Evolutionary conservation across 2,113 vertebrate species (phyloP), one percentile per base, ranked within the genome.

Genomic region (Parus major): DNA sequence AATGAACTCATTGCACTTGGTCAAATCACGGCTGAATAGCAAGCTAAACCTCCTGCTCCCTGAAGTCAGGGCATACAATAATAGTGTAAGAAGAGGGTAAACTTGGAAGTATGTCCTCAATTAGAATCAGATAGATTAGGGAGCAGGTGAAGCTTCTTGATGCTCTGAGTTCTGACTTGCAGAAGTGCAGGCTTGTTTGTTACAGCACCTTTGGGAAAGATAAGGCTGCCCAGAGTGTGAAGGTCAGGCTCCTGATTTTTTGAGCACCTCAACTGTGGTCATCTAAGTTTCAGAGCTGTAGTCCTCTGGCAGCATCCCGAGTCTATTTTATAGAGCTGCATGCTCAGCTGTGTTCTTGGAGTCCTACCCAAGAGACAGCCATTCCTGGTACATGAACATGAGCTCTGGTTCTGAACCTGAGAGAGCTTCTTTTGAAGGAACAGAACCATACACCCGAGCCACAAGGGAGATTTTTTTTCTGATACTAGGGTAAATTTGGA

Each of bases 251-350:
- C 3, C 47, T 73, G 55, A 21, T 46, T 63, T 72, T 66, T 57
- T 66, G 39, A 68, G 33, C 29, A 29, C 44, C 33, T 83, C 56
- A 44, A 15, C 15, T 71, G n/a, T 39, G 47, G 20, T 68, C 20
- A 36, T 13, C 7, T 19, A 36, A 68, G 28, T 85, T 93, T 88
- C 75, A 86, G 66, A 66, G 31, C 33, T 57, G 50, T 44, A 35
- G 10, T 39, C 29, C 44, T 83, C 10, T 41, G 60, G 46, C 86
- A 65, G 55, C 29, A 6, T 60, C 35, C 59, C 0, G 8, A 50
- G 5, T 76, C 44, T 91, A 0, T 66, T 56, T 0, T 5, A 5
- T 15, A 36, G 39, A 64, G 14, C 41, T 27, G 24, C 53, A 8
- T 84, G 79, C 31, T 84, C 56, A 55, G 8, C 52, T 39, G 28